Base-by-base conservation (phyloP, 2,797 vertebrate species). In the Phrynocephalus forsythii region DNA sequence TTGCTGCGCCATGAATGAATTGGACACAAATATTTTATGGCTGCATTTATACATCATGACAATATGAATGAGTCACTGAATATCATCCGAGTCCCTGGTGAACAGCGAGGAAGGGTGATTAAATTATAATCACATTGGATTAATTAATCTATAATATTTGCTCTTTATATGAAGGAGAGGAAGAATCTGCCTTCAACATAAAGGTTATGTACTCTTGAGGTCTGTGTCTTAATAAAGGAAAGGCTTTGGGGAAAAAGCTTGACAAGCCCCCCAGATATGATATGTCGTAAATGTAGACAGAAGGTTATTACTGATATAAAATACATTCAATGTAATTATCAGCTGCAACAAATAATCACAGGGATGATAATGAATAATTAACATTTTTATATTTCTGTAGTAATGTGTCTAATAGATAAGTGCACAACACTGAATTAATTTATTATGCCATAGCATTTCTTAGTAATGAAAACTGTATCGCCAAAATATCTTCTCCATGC, bases 91-190 rank as follows among this genome's bases (percentile, higher is more conserved):
- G 93, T 96, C 96, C 95, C 97, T 87, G 72, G 92, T 97, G 98
- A 97, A 96, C 96, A 96, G 96, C 96, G 97, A 98, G 97, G 97
- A 96, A 96, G 97, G 96, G 97, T 98, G 98, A 99, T 99, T 99
- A 98, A 99, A 99, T 98, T 98, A 99, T 98, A 98, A 98, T 99
- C 98, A 99, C 97, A 96, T 90, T 96, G 97, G 98, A 98, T 98
- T 98, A 99, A 99, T 99, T 99, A 98, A 99, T 99, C 98, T 99
- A 98, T 98, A 99, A 99, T 99, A 99, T 99, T 99, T 98, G 98
- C 98, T 98, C 97, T 98, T 98, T 98, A 98, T 98, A 97, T 98
- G 97, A 96, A 95, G 97, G 96, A 96, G 96, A 96, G 96, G 96
- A 97, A 97, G 80, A 97, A 97, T 97, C 97, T 98, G 97, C 97